Conservation (phyloP, 2,888 invertebrate species). For the Stomorhina lunata region DNA sequence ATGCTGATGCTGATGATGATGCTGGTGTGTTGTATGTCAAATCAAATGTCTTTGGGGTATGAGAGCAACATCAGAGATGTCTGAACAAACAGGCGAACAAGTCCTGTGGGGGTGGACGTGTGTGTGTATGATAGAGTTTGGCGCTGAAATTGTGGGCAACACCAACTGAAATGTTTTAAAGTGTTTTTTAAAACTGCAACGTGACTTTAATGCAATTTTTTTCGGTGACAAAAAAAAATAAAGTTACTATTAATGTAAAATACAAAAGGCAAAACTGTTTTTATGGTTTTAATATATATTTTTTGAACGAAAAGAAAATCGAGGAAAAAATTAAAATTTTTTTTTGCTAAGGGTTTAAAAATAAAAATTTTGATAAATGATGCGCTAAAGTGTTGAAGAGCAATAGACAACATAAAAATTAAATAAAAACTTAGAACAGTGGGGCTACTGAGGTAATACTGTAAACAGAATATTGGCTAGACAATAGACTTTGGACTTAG, state of each 20-base stretch:
- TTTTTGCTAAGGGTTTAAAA: conserved; percentile 47
- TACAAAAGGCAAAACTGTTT: conserved; percentile 39
- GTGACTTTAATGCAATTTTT: conserved; percentile 62
- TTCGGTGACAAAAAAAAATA: not conserved
- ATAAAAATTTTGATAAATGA: conserved; percentile 65
- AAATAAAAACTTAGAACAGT: not conserved
- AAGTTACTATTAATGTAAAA: conserved; percentile 32
- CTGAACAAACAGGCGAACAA: not conserved
- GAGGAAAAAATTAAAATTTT: conserved; percentile 40
- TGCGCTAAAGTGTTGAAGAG: conserved; percentile 58
- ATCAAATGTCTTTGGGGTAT: conserved; percentile 33
- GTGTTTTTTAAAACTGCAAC: conserved; percentile 62
- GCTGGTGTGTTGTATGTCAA: conserved; percentile 40
- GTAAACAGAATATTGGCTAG: not conserved
- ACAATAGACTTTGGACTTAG: too few species aligned
- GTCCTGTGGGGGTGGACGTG: not conserved
- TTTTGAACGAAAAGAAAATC: not conserved
- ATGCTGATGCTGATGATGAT: conserved; percentile 18
- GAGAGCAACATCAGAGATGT: conserved; percentile 7
- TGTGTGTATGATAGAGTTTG: conserved; percentile 12
- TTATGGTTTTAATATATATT: not conserved
- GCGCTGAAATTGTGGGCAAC: conserved; percentile 30
- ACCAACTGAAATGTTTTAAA: conserved; percentile 44
- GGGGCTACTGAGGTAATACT: not conserved
- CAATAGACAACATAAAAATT: conserved; percentile 16